Evolutionary conservation across 2,113 vertebrate species (phyloP).

Genomic region (Riparia riparia): DNA sequence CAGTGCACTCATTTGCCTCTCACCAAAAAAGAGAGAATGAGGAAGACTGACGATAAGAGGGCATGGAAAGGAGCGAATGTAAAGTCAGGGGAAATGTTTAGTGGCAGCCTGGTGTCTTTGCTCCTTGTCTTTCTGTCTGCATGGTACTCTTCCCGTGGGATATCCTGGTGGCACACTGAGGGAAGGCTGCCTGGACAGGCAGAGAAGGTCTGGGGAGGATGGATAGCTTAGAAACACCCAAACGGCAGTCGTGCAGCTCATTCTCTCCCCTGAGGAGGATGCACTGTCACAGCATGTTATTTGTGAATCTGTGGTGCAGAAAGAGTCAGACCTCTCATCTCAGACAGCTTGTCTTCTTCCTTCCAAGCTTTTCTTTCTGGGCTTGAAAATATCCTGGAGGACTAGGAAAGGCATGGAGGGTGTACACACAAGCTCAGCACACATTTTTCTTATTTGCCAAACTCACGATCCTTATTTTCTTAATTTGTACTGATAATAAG

Average conservation of each 20-base stretch:
- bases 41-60: neutral
- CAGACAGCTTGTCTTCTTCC: neutral
- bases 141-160: neutral
- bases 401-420: neutral
- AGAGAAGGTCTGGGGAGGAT: neutral
- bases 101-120: neutral
- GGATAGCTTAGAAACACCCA: neutral
- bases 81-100: neutral
- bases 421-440: neutral
- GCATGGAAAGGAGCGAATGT: neutral
- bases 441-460: neutral
- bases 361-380: neutral
- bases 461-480: neutral
- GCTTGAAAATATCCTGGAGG: neutral
- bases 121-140: neutral
- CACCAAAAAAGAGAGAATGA: neutral
- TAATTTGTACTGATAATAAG: neutral
- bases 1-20: fast-evolving
- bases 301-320: neutral
- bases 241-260: neutral
- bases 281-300: fast-evolving
- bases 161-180: neutral
- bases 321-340: neutral
- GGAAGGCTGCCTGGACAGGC: neutral
- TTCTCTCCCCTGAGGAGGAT: neutral